These are phyloP conservation scores for Neocloeon triangulifer DNA, from an alignment of 1,140 invertebrate genomes.

Conservation along the genomic window DNA sequence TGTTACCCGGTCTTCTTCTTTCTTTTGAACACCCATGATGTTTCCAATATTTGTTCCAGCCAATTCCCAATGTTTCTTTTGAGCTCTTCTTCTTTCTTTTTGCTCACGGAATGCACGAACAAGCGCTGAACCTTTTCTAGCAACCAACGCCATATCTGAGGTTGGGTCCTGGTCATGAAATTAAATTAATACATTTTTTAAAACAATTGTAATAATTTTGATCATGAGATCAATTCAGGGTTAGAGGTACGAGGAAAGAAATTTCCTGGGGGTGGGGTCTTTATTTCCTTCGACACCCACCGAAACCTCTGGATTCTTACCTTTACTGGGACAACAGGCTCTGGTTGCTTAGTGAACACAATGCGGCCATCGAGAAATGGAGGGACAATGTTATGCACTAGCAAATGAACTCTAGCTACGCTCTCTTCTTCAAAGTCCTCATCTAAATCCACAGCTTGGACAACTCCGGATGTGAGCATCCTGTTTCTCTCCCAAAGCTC, in stretches of 20 bases:
- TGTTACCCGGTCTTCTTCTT: conserved; percentile 48
- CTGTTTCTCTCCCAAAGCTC: conserved; percentile 97
- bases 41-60: conserved; percentile 92
- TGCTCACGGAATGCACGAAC: conserved; percentile 84
- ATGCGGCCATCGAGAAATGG: conserved; percentile 97
- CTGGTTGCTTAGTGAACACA: conserved; percentile 97
- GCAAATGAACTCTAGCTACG: conserved; percentile 81
- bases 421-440: conserved; percentile 83
- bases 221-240: background rate
- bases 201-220: background rate
- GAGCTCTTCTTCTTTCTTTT: conserved; percentile 85
- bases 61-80: conserved; percentile 98
- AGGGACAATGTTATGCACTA: conserved; percentile 97
- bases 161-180: conserved; percentile 62
- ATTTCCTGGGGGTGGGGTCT: no score
- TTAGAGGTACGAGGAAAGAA: background rate
- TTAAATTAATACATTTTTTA: no score
- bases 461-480: conserved; percentile 90
- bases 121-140: conserved; percentile 82
- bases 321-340: conserved; percentile 75
- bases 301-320: conserved; percentile 20
- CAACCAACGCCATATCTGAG: conserved; percentile 90
- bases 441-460: conserved; percentile 69
- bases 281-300: no score
- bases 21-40: conserved; percentile 82